These are phyloP conservation scores for Choloepus didactylus DNA, from an alignment of 2,797 vertebrate species.

Conservation along the genomic window DNA sequence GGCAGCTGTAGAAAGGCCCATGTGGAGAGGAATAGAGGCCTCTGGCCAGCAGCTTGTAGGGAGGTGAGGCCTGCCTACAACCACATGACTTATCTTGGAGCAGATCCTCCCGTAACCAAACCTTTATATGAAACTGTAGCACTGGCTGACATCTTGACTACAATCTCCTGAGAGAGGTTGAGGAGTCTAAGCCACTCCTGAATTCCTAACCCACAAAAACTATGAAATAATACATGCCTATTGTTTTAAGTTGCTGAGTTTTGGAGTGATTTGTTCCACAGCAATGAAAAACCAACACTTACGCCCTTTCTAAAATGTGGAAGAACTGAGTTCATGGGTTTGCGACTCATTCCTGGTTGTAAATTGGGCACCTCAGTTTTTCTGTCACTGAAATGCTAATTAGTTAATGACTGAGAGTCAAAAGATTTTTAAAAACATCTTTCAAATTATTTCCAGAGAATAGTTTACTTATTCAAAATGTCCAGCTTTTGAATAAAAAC, in stretches of 20 bases:
- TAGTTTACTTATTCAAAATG: slow-evolving; percentile 34
- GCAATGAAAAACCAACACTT: background rate
- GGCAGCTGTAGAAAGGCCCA: background rate
- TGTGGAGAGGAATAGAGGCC: background rate
- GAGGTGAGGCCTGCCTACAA: background rate
- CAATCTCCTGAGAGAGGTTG: background rate
- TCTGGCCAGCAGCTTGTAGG: background rate
- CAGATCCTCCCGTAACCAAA: background rate
- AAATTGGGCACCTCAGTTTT: slow-evolving; percentile 4
- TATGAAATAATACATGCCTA: background rate
- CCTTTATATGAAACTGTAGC: background rate
- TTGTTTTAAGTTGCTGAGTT: background rate
- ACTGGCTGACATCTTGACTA: background rate
- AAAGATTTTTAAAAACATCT: slow-evolving; percentile 47
- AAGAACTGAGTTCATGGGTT: background rate
- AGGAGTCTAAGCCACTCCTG: background rate
- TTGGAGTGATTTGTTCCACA: background rate
- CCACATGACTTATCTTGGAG: background rate
- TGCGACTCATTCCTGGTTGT: background rate
- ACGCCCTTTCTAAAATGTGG: background rate
- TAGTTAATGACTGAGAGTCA: background rate
- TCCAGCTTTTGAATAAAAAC: slow-evolving; percentile 31
- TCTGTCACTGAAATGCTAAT: slow-evolving; percentile 33
- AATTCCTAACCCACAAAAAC: slow-evolving; percentile 19
- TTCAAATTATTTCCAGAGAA: background rate